Base-by-base conservation (phyloP, 2,888 invertebrate species). In the Apoda limacodes region DNA sequence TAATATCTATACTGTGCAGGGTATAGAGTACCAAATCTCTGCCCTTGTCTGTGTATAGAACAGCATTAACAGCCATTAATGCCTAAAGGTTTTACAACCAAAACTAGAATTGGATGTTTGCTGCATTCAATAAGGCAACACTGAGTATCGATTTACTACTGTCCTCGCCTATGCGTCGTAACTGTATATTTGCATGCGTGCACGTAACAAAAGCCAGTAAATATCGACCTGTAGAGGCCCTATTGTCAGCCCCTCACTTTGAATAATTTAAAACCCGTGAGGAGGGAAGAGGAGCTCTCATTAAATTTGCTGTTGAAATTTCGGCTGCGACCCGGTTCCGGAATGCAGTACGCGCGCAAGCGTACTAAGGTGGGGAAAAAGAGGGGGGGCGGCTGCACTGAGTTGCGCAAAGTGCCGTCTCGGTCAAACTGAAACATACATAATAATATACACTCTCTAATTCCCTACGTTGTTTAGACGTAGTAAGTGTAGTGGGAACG, bases 101-200 rank as follows among this genome's bases (percentile, higher is more conserved):
- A n/a, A n/a, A n/a, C n/a, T n/a, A n/a, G n/a, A n/a, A n/a, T n/a
- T n/a, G n/a, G n/a, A n/a, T n/a, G n/a, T n/a, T n/a, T n/a, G n/a
- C n/a, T n/a, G n/a, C n/a, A n/a, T n/a, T n/a, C n/a, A n/a, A n/a
- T n/a, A n/a, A n/a, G n/a, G n/a, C n/a, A n/a, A n/a, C n/a, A n/a
- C n/a, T n/a, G n/a, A 17, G 55, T 74, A 75, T 75, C 65, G 75
- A 74, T 74, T 67, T 55, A 60, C 61, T 57, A 61, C 62, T 58
- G 62, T 52, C 53, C 54, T 51, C 65, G 54, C 62, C 56, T 60
- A 62, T 64, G 66, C 65, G 58, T 54, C 53, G 66, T 75, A 76
- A 76, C 75, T 71, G 76, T 80, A 75, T 57, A 75, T 76, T 76
- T 76, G 76, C 78, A 78, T 80, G 72, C 75, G 69, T 78, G 76